phyloP scores from a whole-genome alignment of 2,888 invertebrate species.

The Congeria kusceri region DNA sequence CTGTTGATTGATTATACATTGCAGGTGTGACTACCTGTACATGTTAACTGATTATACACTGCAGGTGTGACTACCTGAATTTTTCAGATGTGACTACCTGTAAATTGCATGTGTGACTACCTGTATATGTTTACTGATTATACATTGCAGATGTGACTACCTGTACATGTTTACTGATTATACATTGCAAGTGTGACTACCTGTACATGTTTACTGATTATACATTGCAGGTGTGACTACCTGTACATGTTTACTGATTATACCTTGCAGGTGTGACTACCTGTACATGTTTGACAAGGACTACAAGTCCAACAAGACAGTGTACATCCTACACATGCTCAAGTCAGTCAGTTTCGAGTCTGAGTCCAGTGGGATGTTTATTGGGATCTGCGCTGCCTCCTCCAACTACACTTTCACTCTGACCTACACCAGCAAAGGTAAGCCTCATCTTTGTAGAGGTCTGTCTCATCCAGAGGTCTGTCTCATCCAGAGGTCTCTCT shows the following conservation, averaged over 20 bases:
- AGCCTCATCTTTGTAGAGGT: no score
- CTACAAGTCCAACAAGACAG: conserved; percentile 63
- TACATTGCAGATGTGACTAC: conserved; percentile 68
- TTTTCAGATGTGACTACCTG: no score
- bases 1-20: conserved; percentile 55
- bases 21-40: conserved; percentile 68
- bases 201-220: neutral
- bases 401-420: conserved; percentile 32
- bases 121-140: neutral
- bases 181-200: conserved; percentile 2
- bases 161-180: neutral
- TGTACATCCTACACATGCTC: conserved; percentile 20
- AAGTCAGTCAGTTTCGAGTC: conserved; percentile 45
- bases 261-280: conserved; percentile 69
- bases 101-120: no score
- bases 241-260: conserved; percentile 60
- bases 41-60: conserved; percentile 17
- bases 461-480: no score
- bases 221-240: conserved; percentile 41
- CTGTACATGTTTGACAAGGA: conserved; percentile 69
- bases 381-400: conserved; percentile 55
- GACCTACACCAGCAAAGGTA: conserved; percentile 27
- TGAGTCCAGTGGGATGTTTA: conserved; percentile 62
- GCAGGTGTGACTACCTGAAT: no score
- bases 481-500: no score